A percentile compares a stretch with the other conserved stretches of the same genome.
Evolutionary conservation across 2,888 invertebrate genomes (phyloP).

Genomic region (Hirtodrosophila duncani): DNA sequence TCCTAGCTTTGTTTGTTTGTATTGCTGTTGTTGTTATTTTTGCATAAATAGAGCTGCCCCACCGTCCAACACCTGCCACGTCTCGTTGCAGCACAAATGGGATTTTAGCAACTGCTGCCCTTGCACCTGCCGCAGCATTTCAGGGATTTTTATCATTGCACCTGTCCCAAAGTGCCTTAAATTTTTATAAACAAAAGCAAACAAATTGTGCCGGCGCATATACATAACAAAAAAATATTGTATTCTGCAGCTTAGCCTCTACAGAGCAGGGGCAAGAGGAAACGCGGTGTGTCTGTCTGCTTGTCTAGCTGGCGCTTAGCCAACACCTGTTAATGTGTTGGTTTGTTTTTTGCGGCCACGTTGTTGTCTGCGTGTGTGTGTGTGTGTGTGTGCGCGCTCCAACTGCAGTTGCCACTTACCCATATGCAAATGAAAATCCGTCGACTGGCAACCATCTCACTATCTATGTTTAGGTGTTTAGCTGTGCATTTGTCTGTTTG

Average conservation of each 20-base stretch:
- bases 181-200: conserved; percentile 69
- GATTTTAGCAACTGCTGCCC: conserved; percentile 59
- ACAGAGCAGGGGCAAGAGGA: neutral
- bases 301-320: conserved; percentile 57
- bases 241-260: conserved; percentile 12
- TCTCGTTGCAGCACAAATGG: conserved; percentile 58
- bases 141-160: conserved; percentile 46
- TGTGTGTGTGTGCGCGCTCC: conserved; percentile 5
- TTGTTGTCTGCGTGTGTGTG: conserved; percentile 1
- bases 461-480: neutral
- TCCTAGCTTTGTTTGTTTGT: conserved; percentile 9
- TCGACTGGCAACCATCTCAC: conserved; percentile 11
- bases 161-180: conserved; percentile 63
- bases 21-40: conserved; percentile 56
- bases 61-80: conserved; percentile 1
- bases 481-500: neutral
- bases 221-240: conserved; percentile 32
- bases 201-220: conserved; percentile 66
- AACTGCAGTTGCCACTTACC: conserved; percentile 4
- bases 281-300: conserved; percentile 13
- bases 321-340: conserved; percentile 71
- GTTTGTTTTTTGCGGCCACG: conserved; percentile 19
- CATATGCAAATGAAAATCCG: conserved; percentile 65
- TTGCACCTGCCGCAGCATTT: conserved; percentile 36
- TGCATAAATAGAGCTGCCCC: conserved; percentile 63